phyloP scores from a whole-genome alignment of 2,797 vertebrate genomes.

The Pseudochromis fuscus region DNA sequence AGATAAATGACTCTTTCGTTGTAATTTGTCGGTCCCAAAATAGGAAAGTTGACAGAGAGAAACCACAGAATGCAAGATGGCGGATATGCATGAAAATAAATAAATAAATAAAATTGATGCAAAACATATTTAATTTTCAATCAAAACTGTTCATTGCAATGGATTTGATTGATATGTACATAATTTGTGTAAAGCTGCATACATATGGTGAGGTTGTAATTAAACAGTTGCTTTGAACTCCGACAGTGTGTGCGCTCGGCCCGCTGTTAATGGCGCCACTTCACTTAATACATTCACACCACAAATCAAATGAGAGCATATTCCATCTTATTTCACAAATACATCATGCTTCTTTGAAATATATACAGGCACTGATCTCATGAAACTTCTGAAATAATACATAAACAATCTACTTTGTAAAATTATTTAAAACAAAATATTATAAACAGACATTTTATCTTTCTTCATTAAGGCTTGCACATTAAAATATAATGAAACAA shows the following conservation, averaged over 20 bases:
- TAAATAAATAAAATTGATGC: conserved; percentile 65
- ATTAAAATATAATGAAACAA: conserved; percentile 64
- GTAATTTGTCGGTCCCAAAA: conserved; percentile 69
- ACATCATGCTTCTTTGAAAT: conserved; percentile 49
- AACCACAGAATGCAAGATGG: conserved; percentile 61
- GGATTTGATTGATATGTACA: conserved; percentile 73
- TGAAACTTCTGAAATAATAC: conserved; percentile 50
- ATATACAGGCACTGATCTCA: conserved; percentile 65
- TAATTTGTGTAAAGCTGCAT: conserved; percentile 46
- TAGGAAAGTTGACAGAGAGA: conserved; percentile 65
- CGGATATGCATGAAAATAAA: conserved; percentile 47
- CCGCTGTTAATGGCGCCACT: conserved; percentile 29
- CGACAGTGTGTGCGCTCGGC: conserved; percentile 7
- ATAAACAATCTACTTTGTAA: conserved; percentile 51
- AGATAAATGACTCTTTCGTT: conserved; percentile 67
- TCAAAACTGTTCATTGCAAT: conserved; percentile 72
- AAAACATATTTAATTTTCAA: conserved; percentile 78
- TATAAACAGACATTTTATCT: conserved; percentile 60
- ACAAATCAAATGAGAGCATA: conserved; percentile 41
- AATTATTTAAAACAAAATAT: conserved; percentile 61
- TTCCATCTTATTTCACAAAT: conserved; percentile 51
- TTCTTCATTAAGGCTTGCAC: conserved; percentile 77
- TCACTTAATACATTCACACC: conserved; percentile 29
- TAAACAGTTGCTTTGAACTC: conserved; percentile 47
- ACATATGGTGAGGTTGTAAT: conserved; percentile 42